Evolutionary conservation across 2,888 invertebrate genomes (phyloP).

Genomic region (Thumatha senex): DNA sequence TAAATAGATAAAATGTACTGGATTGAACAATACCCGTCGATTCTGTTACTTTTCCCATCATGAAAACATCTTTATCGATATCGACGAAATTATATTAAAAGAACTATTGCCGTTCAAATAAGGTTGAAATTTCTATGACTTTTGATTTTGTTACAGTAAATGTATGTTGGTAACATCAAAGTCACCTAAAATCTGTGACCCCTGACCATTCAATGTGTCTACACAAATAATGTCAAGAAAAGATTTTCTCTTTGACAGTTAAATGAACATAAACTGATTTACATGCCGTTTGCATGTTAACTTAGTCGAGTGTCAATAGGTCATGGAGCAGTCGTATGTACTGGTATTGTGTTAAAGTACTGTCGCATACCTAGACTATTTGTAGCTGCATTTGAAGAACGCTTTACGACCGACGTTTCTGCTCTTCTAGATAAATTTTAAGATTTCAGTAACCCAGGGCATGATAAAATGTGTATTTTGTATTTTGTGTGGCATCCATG

Average conservation of each 20-base stretch:
- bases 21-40: slow-evolving; percentile 43
- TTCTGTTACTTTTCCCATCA: slow-evolving; percentile 45
- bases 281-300: slow-evolving; percentile 52
- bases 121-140: slow-evolving; percentile 8
- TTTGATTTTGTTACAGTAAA: background rate
- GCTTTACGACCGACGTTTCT: no score
- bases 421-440: no score
- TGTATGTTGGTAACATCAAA: slow-evolving; percentile 38
- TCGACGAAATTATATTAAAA: background rate
- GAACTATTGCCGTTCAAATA: slow-evolving; percentile 5
- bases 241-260: slow-evolving; percentile 51
- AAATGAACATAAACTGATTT: slow-evolving; percentile 53
- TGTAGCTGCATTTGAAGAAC: background rate
- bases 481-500: no score
- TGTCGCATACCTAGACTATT: slow-evolving; percentile 1
- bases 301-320: slow-evolving; percentile 41
- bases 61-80: slow-evolving; percentile 18
- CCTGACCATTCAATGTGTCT: slow-evolving; percentile 39
- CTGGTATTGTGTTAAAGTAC: slow-evolving; percentile 6
- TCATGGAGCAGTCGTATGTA: slow-evolving; percentile 22
- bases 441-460: no score
- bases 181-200: slow-evolving; percentile 55
- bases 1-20: slow-evolving; percentile 45
- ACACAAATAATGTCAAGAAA: slow-evolving; percentile 54
- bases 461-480: no score